Evolutionary conservation across 92 coral and sea anemone species (phyloP).

Genomic region (Palythoa grandiflora): DNA sequence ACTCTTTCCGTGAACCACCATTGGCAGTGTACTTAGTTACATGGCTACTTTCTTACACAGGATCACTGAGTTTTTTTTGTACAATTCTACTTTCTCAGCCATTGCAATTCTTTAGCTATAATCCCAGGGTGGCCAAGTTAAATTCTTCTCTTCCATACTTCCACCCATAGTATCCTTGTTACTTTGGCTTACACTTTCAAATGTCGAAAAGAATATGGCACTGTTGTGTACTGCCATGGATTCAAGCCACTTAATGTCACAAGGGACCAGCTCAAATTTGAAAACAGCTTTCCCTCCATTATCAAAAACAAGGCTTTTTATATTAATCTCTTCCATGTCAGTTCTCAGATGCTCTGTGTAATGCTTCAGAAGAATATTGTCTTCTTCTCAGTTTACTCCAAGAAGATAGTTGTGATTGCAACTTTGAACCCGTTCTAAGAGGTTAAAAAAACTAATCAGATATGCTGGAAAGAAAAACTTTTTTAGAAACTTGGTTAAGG

Average conservation of each 20-base stretch:
- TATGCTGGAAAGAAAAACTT: constrained; percentile 16
- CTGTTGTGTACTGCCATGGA: constrained; percentile 34
- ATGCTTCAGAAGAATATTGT: not conserved
- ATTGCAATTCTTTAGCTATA: constrained; percentile 48
- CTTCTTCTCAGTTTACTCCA: constrained; percentile 68
- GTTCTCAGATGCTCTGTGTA: constrained; percentile 4
- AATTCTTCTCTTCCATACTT: constrained; percentile 47
- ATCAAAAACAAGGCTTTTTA: constrained; percentile 21
- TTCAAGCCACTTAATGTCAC: constrained; percentile 70
- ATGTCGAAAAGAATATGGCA: constrained; percentile 60
- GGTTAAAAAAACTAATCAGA: constrained; percentile 64
- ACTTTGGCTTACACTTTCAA: constrained; percentile 59
- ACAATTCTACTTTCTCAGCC: constrained; percentile 59
- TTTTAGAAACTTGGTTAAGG: too few species aligned
- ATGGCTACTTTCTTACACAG: constrained; percentile 50
- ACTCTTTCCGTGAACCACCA: constrained; percentile 52
- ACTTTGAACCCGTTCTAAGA: constrained; percentile 59
- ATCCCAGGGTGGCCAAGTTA: constrained; percentile 65
- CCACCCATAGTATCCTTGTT: constrained; percentile 54
- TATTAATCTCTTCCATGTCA: constrained; percentile 47
- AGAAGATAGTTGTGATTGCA: constrained; percentile 67
- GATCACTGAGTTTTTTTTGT: constrained; percentile 61
- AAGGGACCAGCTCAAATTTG: constrained; percentile 55
- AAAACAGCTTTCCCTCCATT: constrained; percentile 49
- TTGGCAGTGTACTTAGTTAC: constrained; percentile 58